phyloP scores from a whole-genome alignment of 2,888 invertebrate genomes.

The Alviniconcha strummeri region DNA sequence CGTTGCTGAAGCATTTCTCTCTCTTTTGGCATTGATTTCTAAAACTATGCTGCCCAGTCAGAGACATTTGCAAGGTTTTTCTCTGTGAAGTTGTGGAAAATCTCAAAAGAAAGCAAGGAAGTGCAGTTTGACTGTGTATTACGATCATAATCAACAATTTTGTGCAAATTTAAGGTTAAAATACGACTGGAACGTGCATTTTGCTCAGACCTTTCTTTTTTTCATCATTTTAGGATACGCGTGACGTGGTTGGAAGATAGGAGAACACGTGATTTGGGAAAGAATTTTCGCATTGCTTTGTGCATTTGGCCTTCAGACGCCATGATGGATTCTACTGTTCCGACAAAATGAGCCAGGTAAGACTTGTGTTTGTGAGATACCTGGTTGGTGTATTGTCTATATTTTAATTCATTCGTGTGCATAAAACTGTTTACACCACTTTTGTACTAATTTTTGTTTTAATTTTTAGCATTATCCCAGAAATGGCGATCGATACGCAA shows the following conservation, averaged over 20 bases:
- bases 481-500: constrained; percentile 4
- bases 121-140: constrained; percentile 5
- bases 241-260: constrained; percentile 45
- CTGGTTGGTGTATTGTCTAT: background rate
- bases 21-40: background rate
- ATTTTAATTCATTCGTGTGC: background rate
- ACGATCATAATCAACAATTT: background rate
- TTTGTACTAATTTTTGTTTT: background rate
- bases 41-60: background rate
- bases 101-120: constrained; percentile 12
- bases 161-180: background rate
- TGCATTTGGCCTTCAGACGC: constrained; percentile 48
- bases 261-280: constrained; percentile 58
- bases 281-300: constrained; percentile 52
- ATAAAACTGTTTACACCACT: background rate
- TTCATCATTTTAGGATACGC: constrained; percentile 42
- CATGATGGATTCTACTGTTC: constrained; percentile 54
- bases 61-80: background rate
- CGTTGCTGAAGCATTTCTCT: background rate
- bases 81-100: background rate
- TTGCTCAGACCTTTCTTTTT: constrained; percentile 29
- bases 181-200: background rate
- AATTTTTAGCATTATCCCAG: background rate
- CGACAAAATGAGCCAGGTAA: constrained; percentile 61
- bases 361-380: constrained; percentile 4